Base-by-base conservation (phyloP, 2,797 vertebrate species). In the Eutrigla gurnardus region DNA sequence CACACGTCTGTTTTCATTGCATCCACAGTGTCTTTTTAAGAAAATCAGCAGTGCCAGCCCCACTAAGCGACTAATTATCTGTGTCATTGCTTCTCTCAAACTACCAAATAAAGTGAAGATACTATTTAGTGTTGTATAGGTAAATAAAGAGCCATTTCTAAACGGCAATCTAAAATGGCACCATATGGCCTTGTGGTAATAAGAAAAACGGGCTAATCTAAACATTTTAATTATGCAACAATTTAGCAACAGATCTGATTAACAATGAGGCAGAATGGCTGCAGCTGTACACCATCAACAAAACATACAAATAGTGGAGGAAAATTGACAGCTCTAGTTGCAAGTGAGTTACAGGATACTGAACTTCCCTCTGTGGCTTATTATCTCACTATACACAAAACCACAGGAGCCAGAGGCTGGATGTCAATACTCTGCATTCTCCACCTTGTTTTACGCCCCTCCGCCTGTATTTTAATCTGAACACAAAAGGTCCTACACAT, bases 331-430 rank as follows among this genome's bases (percentile, higher is more conserved):
- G 25, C 25, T 25, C 25, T 25, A 25, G 52, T 55, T 68, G 49
- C 17, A 61, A 70, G 75, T 65, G 60, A 80, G 68, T 54, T 82
- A 64, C 70, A 85, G 54, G 64, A 89, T 64, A 66, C 80, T 40
- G 37, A 86, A 88, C 83, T 87, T 91, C 87, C 85, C 82, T 85
- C 62, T 89, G 87, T 72, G 83, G 84, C 83, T 90, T 85, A 88
- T 89, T 88, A 91, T 93, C 84, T 89, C 52, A 33, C 85, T 65
- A 70, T 67, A 91, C 80, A 86, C 80, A 73, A 90, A 92, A 87
- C 86, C 82, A 89, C 78, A 80, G 82, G 84, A 86, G 85, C 78
- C 77, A 82, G 77, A 83, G 64, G 80, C 77, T 85, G 59, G 32
- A 73, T 90, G 83, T 91, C 87, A 89, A 83, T 83, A 79, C 57